Evolutionary conservation across 2,113 vertebrate genomes (phyloP).

Genomic region (Gadus macrocephalus): DNA sequence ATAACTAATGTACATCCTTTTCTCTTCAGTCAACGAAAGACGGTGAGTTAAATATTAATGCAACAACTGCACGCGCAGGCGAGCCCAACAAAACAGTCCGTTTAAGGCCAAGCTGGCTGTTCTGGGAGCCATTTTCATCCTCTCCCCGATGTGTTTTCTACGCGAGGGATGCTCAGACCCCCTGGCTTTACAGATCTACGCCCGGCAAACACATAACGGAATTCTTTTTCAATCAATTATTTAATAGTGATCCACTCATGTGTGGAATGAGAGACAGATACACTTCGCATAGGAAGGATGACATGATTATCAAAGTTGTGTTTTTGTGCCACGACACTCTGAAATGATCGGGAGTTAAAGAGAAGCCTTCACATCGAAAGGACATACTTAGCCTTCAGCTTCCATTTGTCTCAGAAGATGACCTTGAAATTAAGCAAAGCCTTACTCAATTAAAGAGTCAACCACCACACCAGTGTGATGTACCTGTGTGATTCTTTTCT

Average conservation of each 20-base stretch:
- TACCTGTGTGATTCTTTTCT: too few species aligned
- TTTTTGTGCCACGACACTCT: constrained; percentile 1
- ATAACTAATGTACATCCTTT: constrained; percentile 68
- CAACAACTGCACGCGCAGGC: constrained; percentile 51
- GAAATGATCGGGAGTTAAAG: not conserved
- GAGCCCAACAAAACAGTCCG: constrained; percentile 49
- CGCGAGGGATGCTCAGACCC: constrained; percentile 32
- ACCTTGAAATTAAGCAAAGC: too few species aligned
- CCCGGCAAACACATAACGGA: constrained; percentile 43
- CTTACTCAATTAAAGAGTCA: too few species aligned
- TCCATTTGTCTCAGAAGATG: too few species aligned
- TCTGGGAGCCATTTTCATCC: constrained; percentile 44
- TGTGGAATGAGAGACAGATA: constrained; percentile 40
- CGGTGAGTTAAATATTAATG: constrained; percentile 68
- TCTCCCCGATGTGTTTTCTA: constrained; percentile 36
- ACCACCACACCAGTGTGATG: too few species aligned
- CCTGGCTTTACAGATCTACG: constrained; percentile 42
- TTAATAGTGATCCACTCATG: constrained; percentile 55
- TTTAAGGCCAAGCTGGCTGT: constrained; percentile 57
- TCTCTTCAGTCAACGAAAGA: constrained; percentile 55
- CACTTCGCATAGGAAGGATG: constrained; percentile 25
- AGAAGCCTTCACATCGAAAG: too few species aligned
- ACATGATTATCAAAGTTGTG: constrained; percentile 27
- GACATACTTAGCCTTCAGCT: too few species aligned
- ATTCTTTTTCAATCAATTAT: constrained; percentile 48